Base-by-base conservation (phyloP, 2,797 vertebrate genomes). In the Tangara arthus region DNA sequence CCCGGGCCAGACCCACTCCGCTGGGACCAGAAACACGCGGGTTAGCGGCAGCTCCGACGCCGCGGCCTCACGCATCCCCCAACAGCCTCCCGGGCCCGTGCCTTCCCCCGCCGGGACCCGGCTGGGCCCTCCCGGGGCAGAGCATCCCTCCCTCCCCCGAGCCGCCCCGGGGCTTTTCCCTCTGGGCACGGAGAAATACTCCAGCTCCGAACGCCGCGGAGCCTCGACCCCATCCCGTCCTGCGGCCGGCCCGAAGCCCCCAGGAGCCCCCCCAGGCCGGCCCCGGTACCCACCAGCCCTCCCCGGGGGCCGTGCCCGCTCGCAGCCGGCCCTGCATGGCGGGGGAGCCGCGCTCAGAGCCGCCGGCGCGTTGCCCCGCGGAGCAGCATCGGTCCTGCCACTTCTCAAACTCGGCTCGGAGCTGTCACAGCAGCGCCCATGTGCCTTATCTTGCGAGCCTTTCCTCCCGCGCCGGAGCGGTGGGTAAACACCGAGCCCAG, bases 1-100 rank as follows among this genome's bases (percentile, higher is more conserved):
- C 99, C 97, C 99, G 98, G 97, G 99, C 99, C 97, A 99, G 98
- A 96, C 99, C 99, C 97, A 99, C 98, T 97, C 99, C 99, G 95
- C 99, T 99, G 98, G 97, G 98, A 98, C 97, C 97, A 98, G 97
- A 99, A 73, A 89, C 97, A 88, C 47, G 87, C 93, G 76, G 49
- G 79, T 98, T 98, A 98, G 97, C 95, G 24, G 87, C 73, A 88
- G 79, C 71, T 56, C 63, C 83, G 55, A 53, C 64, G n/a, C 52
- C 24, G 42, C 26, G 73, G 82, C 82, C 91, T 87, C 92, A 57
- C 55, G 30, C 9, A 13, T 23, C 22, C 26, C 41, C 20, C 82
- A 28, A 39, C 50, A 49, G 23, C n/a, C 50, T 73, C 83, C 68
- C 26, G 7, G 30, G 53, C 32, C 89, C 42, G 5, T 82, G 34